Evolutionary conservation across 2,113 vertebrate species (phyloP).

Genomic region (Aptenodytes forsteri): DNA sequence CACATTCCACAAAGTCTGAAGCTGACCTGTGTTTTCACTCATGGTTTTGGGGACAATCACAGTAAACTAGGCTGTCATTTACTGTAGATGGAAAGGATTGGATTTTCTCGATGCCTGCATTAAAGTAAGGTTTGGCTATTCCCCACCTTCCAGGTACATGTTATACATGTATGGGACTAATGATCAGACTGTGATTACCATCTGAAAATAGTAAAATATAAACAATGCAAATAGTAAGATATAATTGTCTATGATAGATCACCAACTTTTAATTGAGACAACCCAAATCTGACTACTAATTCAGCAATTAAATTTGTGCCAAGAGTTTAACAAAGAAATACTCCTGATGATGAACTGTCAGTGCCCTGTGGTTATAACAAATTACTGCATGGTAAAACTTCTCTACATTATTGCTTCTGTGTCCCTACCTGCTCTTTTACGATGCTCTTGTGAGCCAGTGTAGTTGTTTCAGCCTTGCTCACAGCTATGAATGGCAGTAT

Average conservation of each 20-base stretch:
- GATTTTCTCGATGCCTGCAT: neutral
- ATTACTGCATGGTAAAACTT: neutral
- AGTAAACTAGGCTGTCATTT: neutral
- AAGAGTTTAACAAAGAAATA: neutral
- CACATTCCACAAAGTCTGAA: neutral
- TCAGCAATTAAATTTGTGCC: neutral
- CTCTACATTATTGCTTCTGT: neutral
- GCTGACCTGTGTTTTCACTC: neutral
- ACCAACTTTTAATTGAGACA: neutral
- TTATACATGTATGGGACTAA: neutral
- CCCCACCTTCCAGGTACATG: neutral
- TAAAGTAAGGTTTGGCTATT: neutral
- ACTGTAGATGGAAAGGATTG: neutral
- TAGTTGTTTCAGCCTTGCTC: neutral
- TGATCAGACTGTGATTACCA: neutral
- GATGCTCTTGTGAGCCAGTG: neutral
- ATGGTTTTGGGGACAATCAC: neutral
- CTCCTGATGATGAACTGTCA: neutral
- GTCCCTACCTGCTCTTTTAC: neutral
- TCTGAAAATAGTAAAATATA: neutral
- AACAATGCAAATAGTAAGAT: neutral
- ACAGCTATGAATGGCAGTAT: neutral
- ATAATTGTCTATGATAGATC: neutral
- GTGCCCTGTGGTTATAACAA: neutral
- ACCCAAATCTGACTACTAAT: neutral